These are phyloP conservation scores for Nysson spinosus DNA, from an alignment of 2,888 invertebrate genomes.

Conservation along the genomic window DNA sequence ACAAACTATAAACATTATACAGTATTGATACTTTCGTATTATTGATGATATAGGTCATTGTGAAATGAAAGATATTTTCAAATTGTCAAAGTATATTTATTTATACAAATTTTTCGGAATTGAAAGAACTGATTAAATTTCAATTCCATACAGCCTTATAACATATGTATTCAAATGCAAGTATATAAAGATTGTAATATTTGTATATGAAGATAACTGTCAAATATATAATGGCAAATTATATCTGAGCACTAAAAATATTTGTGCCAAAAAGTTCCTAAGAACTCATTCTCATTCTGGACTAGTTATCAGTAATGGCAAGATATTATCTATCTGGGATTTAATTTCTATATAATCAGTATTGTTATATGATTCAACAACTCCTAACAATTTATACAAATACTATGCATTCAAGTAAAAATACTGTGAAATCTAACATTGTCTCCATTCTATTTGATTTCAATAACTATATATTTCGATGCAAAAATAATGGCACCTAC, in stretches of 20 bases:
- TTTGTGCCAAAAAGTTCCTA: slow-evolving; percentile 2
- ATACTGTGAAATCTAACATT: too few relatives aligned
- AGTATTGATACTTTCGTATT: slow-evolving; percentile 39
- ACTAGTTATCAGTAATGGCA: slow-evolving; percentile 46
- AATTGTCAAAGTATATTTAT: slow-evolving; percentile 21
- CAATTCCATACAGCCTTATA: slow-evolving; percentile 1
- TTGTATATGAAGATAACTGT: slow-evolving; percentile 29
- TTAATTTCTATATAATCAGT: slow-evolving; percentile 8
- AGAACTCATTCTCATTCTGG: slow-evolving; percentile 7
- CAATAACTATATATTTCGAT: slow-evolving; percentile 5
- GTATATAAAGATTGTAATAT: slow-evolving; percentile 25
- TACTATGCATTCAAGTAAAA: too few relatives aligned
- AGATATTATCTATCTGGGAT: slow-evolving; percentile 13
- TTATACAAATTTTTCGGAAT: slow-evolving; percentile 9
- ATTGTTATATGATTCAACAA: slow-evolving; percentile 10
- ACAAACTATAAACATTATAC: slow-evolving; percentile 48
- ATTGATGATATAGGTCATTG: slow-evolving; percentile 42
- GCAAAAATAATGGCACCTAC: slow-evolving; percentile 16
- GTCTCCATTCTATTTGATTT: too few relatives aligned
- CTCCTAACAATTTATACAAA: slow-evolving; percentile 17
- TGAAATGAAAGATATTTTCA: slow-evolving; percentile 40
- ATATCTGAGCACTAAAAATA: neutral
- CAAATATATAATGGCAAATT: slow-evolving; percentile 9
- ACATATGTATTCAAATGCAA: slow-evolving; percentile 13
- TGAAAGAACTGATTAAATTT: slow-evolving; percentile 3